Conservation (phyloP, 92 coral and sea anemone genomes). For the Zoanthus gigantus region DNA sequence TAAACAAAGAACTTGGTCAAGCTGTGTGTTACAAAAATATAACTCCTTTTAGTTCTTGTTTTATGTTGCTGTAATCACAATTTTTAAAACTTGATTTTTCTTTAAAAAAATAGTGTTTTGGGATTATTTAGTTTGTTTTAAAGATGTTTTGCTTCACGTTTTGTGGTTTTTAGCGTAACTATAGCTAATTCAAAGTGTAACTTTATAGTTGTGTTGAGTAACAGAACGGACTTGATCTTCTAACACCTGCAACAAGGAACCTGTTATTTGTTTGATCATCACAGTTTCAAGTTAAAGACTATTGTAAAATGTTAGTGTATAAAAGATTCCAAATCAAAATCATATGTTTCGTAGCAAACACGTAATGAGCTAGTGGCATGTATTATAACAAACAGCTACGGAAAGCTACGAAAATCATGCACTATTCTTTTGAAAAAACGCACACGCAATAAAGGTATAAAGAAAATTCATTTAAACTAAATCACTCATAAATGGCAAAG, state of each 20-base stretch:
- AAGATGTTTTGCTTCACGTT: not conserved
- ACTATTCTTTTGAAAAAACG: not conserved
- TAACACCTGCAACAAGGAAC: not conserved
- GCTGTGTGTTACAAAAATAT: constrained; percentile 27
- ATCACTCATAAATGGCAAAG: not conserved
- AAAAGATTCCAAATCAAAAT: not conserved
- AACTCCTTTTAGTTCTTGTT: not conserved
- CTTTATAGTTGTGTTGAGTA: not conserved
- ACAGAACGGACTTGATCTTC: not conserved
- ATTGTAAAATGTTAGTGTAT: not conserved
- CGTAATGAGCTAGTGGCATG: not conserved
- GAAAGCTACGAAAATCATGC: not conserved
- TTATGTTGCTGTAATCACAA: too few species aligned
- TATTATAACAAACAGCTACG: not conserved
- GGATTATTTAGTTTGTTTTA: not conserved
- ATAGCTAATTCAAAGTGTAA: not conserved
- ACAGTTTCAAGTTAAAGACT: constrained; percentile 11
- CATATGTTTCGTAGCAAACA: not conserved
- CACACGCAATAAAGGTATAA: not conserved
- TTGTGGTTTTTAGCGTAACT: not conserved
- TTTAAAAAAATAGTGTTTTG: not conserved
- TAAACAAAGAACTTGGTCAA: not conserved
- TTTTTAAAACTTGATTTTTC: not conserved
- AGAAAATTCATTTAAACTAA: not conserved
- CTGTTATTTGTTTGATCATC: constrained; percentile 34